Evolutionary conservation across 2,113 vertebrate genomes (phyloP).

Genomic region (Ptychochromis oligacanthus): DNA sequence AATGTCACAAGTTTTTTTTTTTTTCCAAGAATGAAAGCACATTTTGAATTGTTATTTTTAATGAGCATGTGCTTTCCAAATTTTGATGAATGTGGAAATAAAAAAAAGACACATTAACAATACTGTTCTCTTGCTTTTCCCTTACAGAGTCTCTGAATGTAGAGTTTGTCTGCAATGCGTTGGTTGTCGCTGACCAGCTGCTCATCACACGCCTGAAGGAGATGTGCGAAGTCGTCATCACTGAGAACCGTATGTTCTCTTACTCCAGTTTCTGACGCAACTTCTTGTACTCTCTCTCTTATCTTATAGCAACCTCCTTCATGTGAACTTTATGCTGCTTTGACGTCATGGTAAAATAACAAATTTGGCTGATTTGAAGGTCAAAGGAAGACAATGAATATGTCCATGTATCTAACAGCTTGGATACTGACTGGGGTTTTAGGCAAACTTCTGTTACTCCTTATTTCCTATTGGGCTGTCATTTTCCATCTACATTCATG

Average conservation of each 20-base stretch:
- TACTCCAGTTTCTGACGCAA: not conserved
- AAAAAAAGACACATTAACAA: not conserved
- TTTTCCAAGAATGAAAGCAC: not conserved
- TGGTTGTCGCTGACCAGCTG: constrained; percentile 96
- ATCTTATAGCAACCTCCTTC: not conserved
- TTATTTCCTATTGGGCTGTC: not conserved
- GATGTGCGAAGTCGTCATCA: constrained; percentile 94
- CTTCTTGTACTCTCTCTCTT: not conserved
- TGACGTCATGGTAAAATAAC: not conserved
- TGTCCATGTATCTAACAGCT: not conserved
- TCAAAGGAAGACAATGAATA: not conserved
- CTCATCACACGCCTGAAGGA: constrained; percentile 93
- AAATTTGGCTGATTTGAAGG: not conserved
- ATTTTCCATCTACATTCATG: not conserved
- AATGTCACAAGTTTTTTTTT: not conserved
- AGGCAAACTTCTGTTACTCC: too few relatives aligned
- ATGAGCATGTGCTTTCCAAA: not conserved
- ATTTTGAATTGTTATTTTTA: not conserved
- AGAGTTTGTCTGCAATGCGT: constrained; percentile 92
- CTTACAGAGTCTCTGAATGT: constrained; percentile 89
- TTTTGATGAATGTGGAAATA: not conserved
- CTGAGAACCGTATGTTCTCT: constrained; percentile 88
- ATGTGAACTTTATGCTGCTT: not conserved
- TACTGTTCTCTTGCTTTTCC: not conserved
- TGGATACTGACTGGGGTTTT: not conserved